Evolutionary conservation across 2,888 invertebrate species (phyloP).

Genomic region (Drosophila sordidapex): DNA sequence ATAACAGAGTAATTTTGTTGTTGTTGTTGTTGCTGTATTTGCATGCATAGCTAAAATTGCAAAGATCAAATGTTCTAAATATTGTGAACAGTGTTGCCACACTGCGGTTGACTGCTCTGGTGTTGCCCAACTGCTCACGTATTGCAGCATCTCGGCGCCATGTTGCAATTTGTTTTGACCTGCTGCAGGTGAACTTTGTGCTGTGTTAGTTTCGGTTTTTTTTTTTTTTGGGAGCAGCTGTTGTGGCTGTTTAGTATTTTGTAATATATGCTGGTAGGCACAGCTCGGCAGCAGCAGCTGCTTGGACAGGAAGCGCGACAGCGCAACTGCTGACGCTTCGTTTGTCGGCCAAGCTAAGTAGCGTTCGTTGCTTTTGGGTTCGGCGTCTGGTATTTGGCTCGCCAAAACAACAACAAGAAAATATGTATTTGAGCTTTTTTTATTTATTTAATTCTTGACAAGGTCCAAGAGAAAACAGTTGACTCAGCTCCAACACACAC

Average conservation of each 20-base stretch:
- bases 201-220: constrained; percentile 28
- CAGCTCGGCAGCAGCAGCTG: constrained; percentile 51
- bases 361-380: constrained; percentile 27
- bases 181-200: constrained; percentile 66
- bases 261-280: constrained; percentile 25
- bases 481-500: constrained; percentile 50
- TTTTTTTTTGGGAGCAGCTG: constrained; percentile 18
- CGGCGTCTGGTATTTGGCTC: constrained; percentile 35
- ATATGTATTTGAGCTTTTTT: constrained; percentile 11
- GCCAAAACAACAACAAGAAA: constrained; percentile 14
- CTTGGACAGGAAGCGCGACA: constrained; percentile 58
- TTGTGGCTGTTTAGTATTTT: constrained; percentile 20
- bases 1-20: neutral
- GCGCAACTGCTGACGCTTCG: constrained; percentile 56
- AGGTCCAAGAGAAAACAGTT: constrained; percentile 61
- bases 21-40: constrained; percentile 44
- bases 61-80: constrained; percentile 55
- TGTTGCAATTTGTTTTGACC: constrained; percentile 48
- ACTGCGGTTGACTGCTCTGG: constrained; percentile 4
- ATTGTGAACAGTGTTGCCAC: constrained; percentile 33
- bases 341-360: constrained; percentile 36
- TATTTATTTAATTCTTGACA: constrained; percentile 49
- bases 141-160: constrained; percentile 42
- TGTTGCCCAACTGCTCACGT: constrained; percentile 37
- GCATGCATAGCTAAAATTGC: constrained; percentile 48